A percentile compares a stretch with the other conserved stretches of the same genome.
These are phyloP conservation scores for Athalia rosae DNA, from an alignment of 2,888 invertebrate genomes.

Conservation along the genomic window DNA sequence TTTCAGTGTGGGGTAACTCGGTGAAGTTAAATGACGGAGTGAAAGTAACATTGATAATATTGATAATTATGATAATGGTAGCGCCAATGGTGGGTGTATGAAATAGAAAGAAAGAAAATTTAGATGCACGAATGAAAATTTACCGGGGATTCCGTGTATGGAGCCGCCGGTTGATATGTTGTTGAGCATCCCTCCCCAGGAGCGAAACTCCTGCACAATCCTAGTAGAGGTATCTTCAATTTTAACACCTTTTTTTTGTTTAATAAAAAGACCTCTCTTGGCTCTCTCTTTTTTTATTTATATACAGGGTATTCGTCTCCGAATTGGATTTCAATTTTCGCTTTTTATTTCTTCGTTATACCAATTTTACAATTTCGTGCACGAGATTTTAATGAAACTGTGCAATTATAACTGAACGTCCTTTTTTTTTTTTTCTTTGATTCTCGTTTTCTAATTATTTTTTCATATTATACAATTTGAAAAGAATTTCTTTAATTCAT, in stretches of 20 bases:
- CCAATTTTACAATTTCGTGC: not conserved
- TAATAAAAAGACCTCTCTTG: not conserved
- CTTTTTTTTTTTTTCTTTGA: too few species aligned
- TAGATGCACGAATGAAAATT: conserved; percentile 52
- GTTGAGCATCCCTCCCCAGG: conserved; percentile 72
- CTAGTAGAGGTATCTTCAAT: conserved; percentile 59
- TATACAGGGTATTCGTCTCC: too few species aligned
- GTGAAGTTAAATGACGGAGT: too few species aligned
- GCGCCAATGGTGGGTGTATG: not conserved
- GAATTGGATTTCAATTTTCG: not conserved
- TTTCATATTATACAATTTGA: too few species aligned
- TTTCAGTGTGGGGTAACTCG: too few species aligned
- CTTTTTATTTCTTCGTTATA: not conserved
- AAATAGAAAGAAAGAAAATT: not conserved
- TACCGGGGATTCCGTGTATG: conserved; percentile 71
- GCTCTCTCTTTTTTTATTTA: not conserved
- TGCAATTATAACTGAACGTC: too few species aligned
- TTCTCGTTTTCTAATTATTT: too few species aligned
- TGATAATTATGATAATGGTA: too few species aligned
- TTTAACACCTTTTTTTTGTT: conserved; percentile 49
- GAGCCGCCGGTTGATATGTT: conserved; percentile 72
- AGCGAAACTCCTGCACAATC: conserved; percentile 66
- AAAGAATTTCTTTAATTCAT: too few species aligned
- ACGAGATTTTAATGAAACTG: too few species aligned
- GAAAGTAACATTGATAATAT: too few species aligned